Evolutionary conservation across 2,797 vertebrate species (phyloP), one percentile per base, ranked within the genome.

Genomic region (Micromesistius poutassou): DNA sequence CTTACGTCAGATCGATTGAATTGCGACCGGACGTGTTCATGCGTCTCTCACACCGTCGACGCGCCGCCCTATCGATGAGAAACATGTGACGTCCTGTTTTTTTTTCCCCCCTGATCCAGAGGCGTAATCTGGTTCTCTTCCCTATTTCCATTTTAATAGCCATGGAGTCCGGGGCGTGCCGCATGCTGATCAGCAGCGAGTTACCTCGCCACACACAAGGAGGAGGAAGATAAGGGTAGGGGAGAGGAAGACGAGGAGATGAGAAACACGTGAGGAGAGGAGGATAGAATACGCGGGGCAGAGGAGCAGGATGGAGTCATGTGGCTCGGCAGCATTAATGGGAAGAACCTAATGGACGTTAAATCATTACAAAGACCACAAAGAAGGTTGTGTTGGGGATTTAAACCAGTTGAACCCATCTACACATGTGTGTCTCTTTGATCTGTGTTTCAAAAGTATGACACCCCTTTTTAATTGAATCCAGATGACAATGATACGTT

Each of bases 141-240:
- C 78, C 88, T 77, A 93, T 93, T 94, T 93, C 91, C 93, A 93
- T 94, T 94, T 94, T 87, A 93, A 93, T 94, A 87, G 94, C 93
- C 91, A 42, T 93, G 93, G 92, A 94, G 83, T 85, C 79, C 79
- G 82, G 75, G 82, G 76, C 77, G 74, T 83, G 87, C 82, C 83
- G 89, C 91, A 93, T 94, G 86, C 80, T 91, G 91, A 94, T 93
- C 89, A 93, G 88, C 79, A 10, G 46, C 33, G 82, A 85, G 77
- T 81, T 78, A 83, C 30, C 16, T 30, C 70, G 7, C 13, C 70
- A 33, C 13, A n/a, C 70, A 71, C 70, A 16, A 71, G 30, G 70
- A 71, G 70, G 30, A 16, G 30, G 25, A 36, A 77, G 10, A 19
- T 66, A 74, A 73, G 42, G 80, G 75, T n/a, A 74, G 30, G 71